Base-by-base conservation (phyloP, 2,113 vertebrate species). In the Pomatostomus ruficeps region DNA sequence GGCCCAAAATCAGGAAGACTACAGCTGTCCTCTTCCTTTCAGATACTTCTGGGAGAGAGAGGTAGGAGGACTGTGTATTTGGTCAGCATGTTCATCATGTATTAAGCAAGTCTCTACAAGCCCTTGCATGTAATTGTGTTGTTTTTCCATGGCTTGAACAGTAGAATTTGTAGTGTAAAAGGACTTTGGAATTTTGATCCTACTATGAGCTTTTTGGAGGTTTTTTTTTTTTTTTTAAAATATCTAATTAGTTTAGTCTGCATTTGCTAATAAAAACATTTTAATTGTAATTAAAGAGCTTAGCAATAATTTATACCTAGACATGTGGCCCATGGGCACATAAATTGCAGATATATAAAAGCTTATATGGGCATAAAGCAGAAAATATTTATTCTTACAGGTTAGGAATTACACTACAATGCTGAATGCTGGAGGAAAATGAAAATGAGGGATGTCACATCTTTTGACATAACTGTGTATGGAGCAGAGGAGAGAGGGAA, bases 21-120 rank as follows among this genome's bases (percentile, higher is more conserved):
- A 98, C 98, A 98, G 98, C 97, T 98, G 98, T 96, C 97, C 89
- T 93, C 66, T 94, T 97, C 96, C 96, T 98, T 98, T 98, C 97
- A 98, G 88, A 83, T 88, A 95, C 96, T 98, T 97, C 96, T 96
- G 82, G 73, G 88, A 91, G 36, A 87, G 95, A 95, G 97, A 97
- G 85, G 96, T 94, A 97, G 94, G 95, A 96, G 42, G 85, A 93
- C 78, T 77, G 81, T 86, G 87, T 95, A 84, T 96, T 96, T 94
- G 94, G 96, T 94, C 96, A 95, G 71, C 10, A 3, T 89, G 95
- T 96, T 97, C 94, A 81, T 96, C 86, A 54, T 91, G 89, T 78
- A 96, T 95, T 95, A 96, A 96, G 89, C 88, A 95, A 95, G 91
- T 52, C 78, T 59, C 67, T 93, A 94, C 88, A 95, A 96, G 94